Evolutionary conservation across 2,113 vertebrate genomes (phyloP).

Genomic region (Grus americana): DNA sequence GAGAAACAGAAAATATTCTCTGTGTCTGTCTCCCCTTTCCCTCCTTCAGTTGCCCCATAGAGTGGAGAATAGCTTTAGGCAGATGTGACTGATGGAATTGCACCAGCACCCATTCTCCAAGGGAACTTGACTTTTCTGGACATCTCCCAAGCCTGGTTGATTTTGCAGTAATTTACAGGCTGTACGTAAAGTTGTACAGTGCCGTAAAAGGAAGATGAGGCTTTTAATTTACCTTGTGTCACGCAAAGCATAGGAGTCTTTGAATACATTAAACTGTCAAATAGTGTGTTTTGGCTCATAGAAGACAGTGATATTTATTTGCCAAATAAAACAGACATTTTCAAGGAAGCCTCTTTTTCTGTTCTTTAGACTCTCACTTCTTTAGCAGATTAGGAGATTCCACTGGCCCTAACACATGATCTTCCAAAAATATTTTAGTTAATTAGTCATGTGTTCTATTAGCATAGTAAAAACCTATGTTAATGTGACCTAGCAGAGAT

Average conservation of each 20-base stretch:
- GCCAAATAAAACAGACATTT: background rate
- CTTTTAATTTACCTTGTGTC: background rate
- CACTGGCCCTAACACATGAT: background rate
- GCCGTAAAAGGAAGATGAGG: background rate
- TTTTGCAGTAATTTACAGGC: background rate
- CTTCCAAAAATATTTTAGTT: slow-evolving; percentile 38
- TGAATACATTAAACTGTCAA: background rate
- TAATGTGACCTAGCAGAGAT: slow-evolving; percentile 51
- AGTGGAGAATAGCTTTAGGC: background rate
- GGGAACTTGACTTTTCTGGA: background rate
- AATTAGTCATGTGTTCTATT: slow-evolving; percentile 25
- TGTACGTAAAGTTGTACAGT: background rate
- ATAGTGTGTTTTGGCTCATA: background rate
- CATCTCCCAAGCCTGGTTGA: background rate
- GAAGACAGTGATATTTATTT: background rate
- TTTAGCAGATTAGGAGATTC: slow-evolving; percentile 12
- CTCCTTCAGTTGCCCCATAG: background rate
- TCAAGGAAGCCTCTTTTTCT: background rate
- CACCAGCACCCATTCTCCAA: background rate
- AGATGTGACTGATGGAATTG: background rate
- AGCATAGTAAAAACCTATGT: slow-evolving; percentile 37
- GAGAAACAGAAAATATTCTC: background rate
- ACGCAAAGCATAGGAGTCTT: background rate
- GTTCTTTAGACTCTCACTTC: background rate
- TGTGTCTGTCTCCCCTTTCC: background rate